These are phyloP conservation scores for Zosterops hypoxanthus DNA, from an alignment of 2,113 vertebrate genomes.

Conservation along the genomic window DNA sequence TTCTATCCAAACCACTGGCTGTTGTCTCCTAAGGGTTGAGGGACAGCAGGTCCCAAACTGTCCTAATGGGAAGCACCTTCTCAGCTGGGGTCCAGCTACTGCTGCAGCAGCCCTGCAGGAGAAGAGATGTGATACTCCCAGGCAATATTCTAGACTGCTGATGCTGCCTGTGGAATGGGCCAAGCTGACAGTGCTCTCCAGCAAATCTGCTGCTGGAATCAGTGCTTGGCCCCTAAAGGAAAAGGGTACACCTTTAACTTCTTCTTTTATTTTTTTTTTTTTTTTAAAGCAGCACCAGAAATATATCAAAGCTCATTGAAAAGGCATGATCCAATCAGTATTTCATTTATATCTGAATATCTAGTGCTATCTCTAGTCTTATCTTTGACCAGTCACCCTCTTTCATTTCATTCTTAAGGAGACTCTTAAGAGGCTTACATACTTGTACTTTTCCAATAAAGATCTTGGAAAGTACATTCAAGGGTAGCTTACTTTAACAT, in stretches of 20 bases:
- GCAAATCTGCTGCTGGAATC: background rate
- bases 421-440: background rate
- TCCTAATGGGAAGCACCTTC: background rate
- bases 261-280: background rate
- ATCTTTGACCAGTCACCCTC: background rate
- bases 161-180: background rate
- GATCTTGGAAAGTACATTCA: slow-evolving; percentile 3
- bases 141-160: background rate
- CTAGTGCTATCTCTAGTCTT: background rate
- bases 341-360: background rate
- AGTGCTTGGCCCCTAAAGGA: background rate
- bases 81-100: background rate
- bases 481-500: slow-evolving; percentile 54
- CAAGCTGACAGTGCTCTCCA: background rate
- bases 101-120: background rate
- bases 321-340: background rate
- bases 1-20: background rate
- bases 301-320: background rate
- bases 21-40: background rate
- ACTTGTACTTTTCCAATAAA: slow-evolving; percentile 47
- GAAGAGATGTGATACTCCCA: background rate
- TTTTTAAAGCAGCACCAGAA: background rate
- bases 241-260: background rate
- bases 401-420: background rate
- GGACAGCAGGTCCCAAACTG: background rate